These are phyloP conservation scores for Oceanites oceanicus DNA, from an alignment of 2,113 vertebrate species.

Conservation along the genomic window DNA sequence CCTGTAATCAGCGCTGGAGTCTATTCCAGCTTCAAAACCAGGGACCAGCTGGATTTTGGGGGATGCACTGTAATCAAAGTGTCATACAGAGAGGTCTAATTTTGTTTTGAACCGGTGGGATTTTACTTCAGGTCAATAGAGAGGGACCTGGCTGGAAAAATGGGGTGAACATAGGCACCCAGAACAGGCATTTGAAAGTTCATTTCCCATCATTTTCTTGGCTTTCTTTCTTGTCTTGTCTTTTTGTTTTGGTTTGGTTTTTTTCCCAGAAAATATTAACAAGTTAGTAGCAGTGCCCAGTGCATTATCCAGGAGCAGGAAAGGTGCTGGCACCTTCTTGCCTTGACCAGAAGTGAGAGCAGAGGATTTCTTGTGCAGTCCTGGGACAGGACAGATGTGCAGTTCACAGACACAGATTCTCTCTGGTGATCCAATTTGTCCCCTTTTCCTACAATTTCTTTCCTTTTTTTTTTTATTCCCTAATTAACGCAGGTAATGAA, in stretches of 20 bases:
- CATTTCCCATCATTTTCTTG: neutral
- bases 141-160: neutral
- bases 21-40: conserved; percentile 7
- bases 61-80: neutral
- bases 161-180: neutral
- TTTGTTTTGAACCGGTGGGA: neutral
- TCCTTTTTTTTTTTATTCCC: neutral
- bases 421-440: neutral
- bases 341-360: neutral
- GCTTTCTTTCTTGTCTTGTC: neutral
- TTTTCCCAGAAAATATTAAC: neutral
- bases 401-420: neutral
- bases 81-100: neutral
- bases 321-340: neutral
- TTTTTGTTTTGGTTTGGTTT: neutral
- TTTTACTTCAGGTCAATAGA: neutral
- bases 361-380: neutral
- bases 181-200: neutral
- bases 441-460: neutral
- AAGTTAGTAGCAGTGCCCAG: neutral
- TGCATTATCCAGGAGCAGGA: neutral
- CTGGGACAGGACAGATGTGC: neutral
- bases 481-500: conserved; percentile 67
- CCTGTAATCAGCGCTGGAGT: neutral
- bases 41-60: neutral